Conservation (phyloP, 2,797 vertebrate species). For the Trachops cirrhosus region DNA sequence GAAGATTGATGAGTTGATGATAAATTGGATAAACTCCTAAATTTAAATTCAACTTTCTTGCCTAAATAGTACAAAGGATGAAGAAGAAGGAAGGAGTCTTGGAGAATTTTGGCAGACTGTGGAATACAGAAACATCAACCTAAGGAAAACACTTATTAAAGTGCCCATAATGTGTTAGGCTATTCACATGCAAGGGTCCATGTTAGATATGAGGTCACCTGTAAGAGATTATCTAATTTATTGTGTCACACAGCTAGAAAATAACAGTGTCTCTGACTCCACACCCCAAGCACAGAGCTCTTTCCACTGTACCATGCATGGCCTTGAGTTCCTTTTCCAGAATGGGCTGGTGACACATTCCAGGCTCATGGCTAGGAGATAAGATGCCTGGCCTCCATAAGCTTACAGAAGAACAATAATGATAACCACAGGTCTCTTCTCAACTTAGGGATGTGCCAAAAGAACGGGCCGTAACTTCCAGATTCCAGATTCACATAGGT, state of each 20-base stretch:
- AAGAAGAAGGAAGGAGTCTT: background rate
- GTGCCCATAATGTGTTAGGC: background rate
- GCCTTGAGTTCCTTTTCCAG: background rate
- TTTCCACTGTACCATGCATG: fast-evolving
- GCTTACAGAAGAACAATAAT: background rate
- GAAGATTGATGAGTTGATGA: background rate
- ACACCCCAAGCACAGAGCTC: background rate
- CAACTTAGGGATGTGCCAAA: background rate
- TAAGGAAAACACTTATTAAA: background rate
- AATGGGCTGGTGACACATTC: background rate
- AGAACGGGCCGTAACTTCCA: background rate
- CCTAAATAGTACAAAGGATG: background rate
- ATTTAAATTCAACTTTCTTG: background rate
- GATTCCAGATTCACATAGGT: background rate
- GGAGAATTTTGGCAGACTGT: background rate
- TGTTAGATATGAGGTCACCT: background rate
- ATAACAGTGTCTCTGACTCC: background rate
- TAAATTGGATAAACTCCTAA: background rate
- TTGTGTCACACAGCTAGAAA: background rate
- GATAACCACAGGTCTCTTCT: background rate
- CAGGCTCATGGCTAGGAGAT: background rate
- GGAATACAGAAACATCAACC: background rate
- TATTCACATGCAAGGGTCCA: background rate
- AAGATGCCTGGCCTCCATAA: background rate
- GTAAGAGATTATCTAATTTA: background rate